phyloP scores from a whole-genome alignment of 2,888 invertebrate species.

The Peribatodes rhomboidaria region DNA sequence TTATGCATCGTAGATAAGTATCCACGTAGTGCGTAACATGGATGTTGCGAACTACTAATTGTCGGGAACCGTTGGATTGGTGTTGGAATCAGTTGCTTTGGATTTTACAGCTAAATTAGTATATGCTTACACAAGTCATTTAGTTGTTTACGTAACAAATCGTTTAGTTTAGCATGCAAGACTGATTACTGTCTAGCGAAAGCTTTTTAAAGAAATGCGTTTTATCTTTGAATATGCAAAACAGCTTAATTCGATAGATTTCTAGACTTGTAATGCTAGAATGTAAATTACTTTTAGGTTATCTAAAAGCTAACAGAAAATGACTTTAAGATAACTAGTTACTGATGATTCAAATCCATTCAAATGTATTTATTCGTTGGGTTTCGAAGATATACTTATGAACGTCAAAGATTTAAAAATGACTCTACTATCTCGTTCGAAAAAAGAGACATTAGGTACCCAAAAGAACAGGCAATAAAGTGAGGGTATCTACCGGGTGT shows the following conservation, averaged over 20 bases:
- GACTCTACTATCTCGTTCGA: no score
- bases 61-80: slow-evolving; percentile 3
- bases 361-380: no score
- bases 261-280: not conserved
- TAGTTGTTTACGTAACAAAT: not conserved
- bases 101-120: not conserved
- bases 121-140: not conserved
- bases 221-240: slow-evolving; percentile 1
- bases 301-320: no score
- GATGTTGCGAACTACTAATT: slow-evolving; percentile 32
- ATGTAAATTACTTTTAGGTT: not conserved
- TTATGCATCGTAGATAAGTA: slow-evolving; percentile 17
- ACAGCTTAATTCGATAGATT: not conserved
- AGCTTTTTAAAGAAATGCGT: slow-evolving; percentile 1
- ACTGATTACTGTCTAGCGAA: slow-evolving; percentile 1
- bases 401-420: no score
- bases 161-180: not conserved
- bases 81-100: slow-evolving; percentile 8
- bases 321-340: no score
- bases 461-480: no score
- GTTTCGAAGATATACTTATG: no score
- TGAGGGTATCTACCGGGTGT: no score
- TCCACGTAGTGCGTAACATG: slow-evolving; percentile 24
- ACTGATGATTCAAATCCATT: no score
- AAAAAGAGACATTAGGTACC: no score